These are phyloP conservation scores for Falco rusticolus DNA, from an alignment of 2,797 vertebrate genomes.

Conservation along the genomic window DNA sequence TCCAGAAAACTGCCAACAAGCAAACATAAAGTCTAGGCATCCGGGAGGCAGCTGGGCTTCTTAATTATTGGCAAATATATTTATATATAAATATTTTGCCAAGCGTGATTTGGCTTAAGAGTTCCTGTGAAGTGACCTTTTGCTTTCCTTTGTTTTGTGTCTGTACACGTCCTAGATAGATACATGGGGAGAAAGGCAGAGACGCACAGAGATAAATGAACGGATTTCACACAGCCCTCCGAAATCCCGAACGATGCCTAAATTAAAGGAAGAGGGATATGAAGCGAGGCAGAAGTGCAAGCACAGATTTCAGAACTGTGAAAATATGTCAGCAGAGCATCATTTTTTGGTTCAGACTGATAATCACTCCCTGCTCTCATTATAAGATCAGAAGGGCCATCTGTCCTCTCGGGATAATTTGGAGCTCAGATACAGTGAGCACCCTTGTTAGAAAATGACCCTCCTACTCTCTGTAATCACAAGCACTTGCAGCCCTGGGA, in stretches of 20 bases:
- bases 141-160: slow-evolving; percentile 62
- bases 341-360: slow-evolving; percentile 69
- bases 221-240: slow-evolving; percentile 54
- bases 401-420: slow-evolving; percentile 69
- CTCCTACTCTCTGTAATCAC: slow-evolving; percentile 53
- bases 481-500: slow-evolving; percentile 45
- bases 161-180: slow-evolving; percentile 61
- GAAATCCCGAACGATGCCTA: slow-evolving; percentile 49
- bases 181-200: slow-evolving; percentile 33
- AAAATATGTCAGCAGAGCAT: slow-evolving; percentile 73
- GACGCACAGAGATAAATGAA: slow-evolving; percentile 39
- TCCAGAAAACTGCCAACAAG: slow-evolving; percentile 33
- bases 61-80: slow-evolving; percentile 69
- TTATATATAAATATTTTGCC: slow-evolving; percentile 74
- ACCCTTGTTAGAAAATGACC: slow-evolving; percentile 67
- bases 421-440: slow-evolving; percentile 65
- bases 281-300: slow-evolving; percentile 61
- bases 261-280: slow-evolving; percentile 52
- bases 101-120: slow-evolving; percentile 58
- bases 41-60: slow-evolving; percentile 53
- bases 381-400: slow-evolving; percentile 71
- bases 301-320: slow-evolving; percentile 71
- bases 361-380: slow-evolving; percentile 71
- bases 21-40: slow-evolving; percentile 32
- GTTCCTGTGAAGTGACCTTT: slow-evolving; percentile 67